These are phyloP conservation scores for Diarsia mendica DNA, from an alignment of 2,888 invertebrate genomes.

Conservation along the genomic window DNA sequence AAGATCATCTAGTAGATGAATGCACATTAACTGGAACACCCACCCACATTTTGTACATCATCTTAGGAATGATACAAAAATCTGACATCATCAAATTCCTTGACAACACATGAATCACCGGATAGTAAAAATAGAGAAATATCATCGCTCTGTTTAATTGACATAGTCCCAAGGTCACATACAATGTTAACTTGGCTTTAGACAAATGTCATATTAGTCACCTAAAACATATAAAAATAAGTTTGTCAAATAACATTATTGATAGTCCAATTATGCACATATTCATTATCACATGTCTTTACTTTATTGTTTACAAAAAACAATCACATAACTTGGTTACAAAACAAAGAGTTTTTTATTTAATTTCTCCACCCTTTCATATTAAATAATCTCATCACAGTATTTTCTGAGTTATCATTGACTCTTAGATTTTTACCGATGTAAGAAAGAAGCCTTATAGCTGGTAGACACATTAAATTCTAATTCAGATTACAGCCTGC, in stretches of 20 bases:
- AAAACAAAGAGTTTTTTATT: neutral
- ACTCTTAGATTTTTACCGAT: neutral
- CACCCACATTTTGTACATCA: conserved; percentile 63
- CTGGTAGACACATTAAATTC: conserved; percentile 5
- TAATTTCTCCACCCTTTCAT: conserved; percentile 6
- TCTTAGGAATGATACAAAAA: conserved; percentile 67
- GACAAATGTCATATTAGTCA: conserved; percentile 29
- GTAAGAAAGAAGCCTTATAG: neutral
- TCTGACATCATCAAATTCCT: conserved; percentile 78
- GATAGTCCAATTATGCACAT: neutral
- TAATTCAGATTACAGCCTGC: conserved; percentile 22
- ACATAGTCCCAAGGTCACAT: conserved; percentile 72
- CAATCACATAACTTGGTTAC: neutral
- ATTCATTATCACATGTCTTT: conserved; percentile 20
- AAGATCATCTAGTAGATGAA: conserved; percentile 24
- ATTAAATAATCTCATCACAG: conserved; percentile 11
- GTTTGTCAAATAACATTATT: neutral
- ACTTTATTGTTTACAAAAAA: conserved; percentile 25
- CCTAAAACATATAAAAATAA: neutral
- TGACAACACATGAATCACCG: conserved; percentile 75
- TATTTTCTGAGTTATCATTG: conserved; percentile 2
- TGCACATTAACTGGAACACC: conserved; percentile 54
- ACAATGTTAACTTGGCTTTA: conserved; percentile 40
- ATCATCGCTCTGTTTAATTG: conserved; percentile 76
- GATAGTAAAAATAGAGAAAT: conserved; percentile 75